These are phyloP conservation scores for Elgonia sp. DNA, from an alignment of 2,888 invertebrate genomes.

Conservation along the genomic window DNA sequence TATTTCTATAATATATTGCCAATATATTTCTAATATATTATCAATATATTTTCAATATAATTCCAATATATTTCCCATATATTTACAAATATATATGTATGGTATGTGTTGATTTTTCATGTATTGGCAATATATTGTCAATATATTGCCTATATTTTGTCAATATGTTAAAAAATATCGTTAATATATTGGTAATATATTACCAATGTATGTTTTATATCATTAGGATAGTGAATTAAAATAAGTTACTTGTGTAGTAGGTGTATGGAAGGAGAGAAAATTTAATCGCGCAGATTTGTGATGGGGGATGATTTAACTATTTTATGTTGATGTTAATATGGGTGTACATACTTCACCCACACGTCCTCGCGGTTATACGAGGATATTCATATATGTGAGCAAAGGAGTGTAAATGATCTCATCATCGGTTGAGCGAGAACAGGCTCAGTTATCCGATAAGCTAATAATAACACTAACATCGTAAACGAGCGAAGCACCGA, in stretches of 20 bases:
- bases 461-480: constrained; percentile 77
- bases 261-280: constrained; percentile 16
- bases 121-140: too few relatives aligned
- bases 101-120: too few relatives aligned
- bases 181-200: too few relatives aligned
- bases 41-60: too few relatives aligned
- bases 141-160: too few relatives aligned
- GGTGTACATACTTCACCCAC: constrained; percentile 32
- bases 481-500: constrained; percentile 66
- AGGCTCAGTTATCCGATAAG: constrained; percentile 77
- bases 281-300: constrained; percentile 10
- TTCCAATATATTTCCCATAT: too few relatives aligned
- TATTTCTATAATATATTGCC: too few relatives aligned
- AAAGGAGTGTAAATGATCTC: constrained; percentile 76
- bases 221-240: too few relatives aligned
- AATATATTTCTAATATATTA: too few relatives aligned
- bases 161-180: too few relatives aligned
- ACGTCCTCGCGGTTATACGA: constrained; percentile 18
- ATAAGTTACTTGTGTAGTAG: not conserved
- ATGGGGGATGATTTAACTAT: constrained; percentile 37
- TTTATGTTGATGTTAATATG: constrained; percentile 54
- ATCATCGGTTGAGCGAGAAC: constrained; percentile 77
- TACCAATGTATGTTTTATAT: too few relatives aligned
- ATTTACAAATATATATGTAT: too few relatives aligned
- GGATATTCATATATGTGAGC: constrained; percentile 54